Base-by-base conservation (phyloP, 1,140 invertebrate species). In the Brachystomella parvula region DNA sequence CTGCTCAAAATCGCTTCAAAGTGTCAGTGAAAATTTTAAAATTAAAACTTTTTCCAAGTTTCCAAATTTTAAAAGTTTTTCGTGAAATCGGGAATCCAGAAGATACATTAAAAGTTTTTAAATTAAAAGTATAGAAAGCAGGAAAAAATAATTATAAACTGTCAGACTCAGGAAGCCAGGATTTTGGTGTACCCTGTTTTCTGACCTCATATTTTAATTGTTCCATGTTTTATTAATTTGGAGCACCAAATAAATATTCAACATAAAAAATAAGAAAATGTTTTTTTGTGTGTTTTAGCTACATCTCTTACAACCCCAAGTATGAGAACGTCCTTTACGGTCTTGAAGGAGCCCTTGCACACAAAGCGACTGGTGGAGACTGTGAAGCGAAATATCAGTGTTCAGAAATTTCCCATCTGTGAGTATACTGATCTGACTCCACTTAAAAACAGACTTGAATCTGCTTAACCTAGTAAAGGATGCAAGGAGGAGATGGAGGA, bases 301-400 rank as follows among this genome's bases (percentile, higher is more conserved):
- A 70, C 49, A 56, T 75, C 33, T 65, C 69, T n/a, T 73, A 69
- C 68, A 73, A 75, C 44, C 47, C 72, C 53, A 74, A 76, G 44
- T 76, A 75, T 49, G 74, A 75, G 59, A 61, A 74, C n/a, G 66
- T 76, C 53, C 69, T 75, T 15, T 61, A 67, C 59, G 75, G 75
- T 68, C 69, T 76, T 35, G 73, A 75, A 65, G 69, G 74, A 33
- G 75, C 75, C 21, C 66, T 75, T 28, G 66, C 70, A 15, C 69
- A 73, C 71, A 70, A 71, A 19, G 32, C 49, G 2, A 73, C 66
- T 56, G 75, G 75, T 15, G 75, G 74, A 21, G 67, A 71, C 31
- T 76, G 75, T 49, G 68, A 58, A 39, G 61, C 61, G 47, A 63
- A 67, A 63, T 76, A 64, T 73, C 73, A 60, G 26, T 75, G 75